Evolutionary conservation across 2,113 vertebrate genomes (phyloP), one percentile per base, ranked within the genome.

Genomic region (Meriones unguiculatus): DNA sequence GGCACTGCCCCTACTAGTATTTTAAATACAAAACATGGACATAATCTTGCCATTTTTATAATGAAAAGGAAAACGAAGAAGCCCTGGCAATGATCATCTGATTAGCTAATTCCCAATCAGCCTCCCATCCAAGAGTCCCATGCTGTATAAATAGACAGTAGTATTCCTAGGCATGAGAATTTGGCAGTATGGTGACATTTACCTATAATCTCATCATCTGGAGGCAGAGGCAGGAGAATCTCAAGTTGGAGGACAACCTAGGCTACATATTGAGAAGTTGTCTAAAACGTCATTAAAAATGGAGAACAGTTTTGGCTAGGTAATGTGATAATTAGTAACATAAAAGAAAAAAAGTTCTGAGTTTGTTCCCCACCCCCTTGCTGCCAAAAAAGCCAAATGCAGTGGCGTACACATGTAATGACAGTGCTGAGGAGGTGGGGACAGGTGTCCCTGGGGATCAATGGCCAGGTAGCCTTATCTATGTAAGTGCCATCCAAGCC

Each of bases 31-130:
- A 81, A 64, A 57, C 87, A 54, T 65, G 67, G 72, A 65, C 28
- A 65, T 67, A 46, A 20, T 88, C 50, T 81, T 81, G 65, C 32
- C 85, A 59, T 76, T 92, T 89, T 88, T 77, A 89, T 54, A 95
- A 89, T 87, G 2, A 52, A 97, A 12, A 82, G 32, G 73, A 93
- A 90, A 78, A 24, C 1, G 72, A 13, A 18, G 20, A 93, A 20
- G 4, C 28, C 14, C 30, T 59, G 59, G 15, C 73, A 46, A 20
- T 75, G 0, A 78, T 20, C 62, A 86, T 89, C 57, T 86, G 81
- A 78, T 87, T 50, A 93, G 64, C 6, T 7, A 32, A 20, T 32
- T 54, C 59, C 28, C n/a, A 67, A 9, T 86, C 28, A 82, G 41
- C 38, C 90, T 13, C 5, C 32, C 52, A 35, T 30, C 35, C 46